Conservation (phyloP, 2,888 invertebrate species). For the Nemurella pictetii region DNA sequence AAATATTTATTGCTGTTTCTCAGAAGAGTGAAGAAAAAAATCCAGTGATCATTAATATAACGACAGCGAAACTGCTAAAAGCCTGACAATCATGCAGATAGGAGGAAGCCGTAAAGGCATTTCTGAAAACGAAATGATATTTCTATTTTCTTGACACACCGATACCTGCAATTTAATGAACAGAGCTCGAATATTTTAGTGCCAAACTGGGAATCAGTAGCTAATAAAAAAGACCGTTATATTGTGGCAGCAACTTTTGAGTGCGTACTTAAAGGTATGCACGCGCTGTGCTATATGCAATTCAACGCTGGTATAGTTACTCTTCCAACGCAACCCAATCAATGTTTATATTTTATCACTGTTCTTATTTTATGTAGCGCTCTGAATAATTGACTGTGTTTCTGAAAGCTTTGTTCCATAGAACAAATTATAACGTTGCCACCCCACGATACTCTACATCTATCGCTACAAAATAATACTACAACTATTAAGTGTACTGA, state of each 20-base stretch:
- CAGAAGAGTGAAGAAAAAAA: neutral
- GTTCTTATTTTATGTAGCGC: neutral
- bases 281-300: neutral
- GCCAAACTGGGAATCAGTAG: neutral
- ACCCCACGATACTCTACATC: neutral
- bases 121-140: too few relatives aligned
- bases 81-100: too few relatives aligned
- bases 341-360: neutral
- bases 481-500: neutral
- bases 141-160: neutral
- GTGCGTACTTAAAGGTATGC: neutral
- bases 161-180: neutral
- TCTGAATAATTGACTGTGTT: neutral
- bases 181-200: neutral
- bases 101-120: neutral
- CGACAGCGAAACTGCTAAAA: neutral
- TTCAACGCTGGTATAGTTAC: neutral
- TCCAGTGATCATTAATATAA: neutral
- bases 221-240: neutral
- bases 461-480: neutral
- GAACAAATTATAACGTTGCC: neutral
- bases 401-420: constrained; percentile 5
- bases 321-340: neutral
- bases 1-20: neutral
- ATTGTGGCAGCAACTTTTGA: neutral